These are phyloP conservation scores for Glareola pratincola DNA, from an alignment of 2,113 vertebrate species.

Conservation along the genomic window DNA sequence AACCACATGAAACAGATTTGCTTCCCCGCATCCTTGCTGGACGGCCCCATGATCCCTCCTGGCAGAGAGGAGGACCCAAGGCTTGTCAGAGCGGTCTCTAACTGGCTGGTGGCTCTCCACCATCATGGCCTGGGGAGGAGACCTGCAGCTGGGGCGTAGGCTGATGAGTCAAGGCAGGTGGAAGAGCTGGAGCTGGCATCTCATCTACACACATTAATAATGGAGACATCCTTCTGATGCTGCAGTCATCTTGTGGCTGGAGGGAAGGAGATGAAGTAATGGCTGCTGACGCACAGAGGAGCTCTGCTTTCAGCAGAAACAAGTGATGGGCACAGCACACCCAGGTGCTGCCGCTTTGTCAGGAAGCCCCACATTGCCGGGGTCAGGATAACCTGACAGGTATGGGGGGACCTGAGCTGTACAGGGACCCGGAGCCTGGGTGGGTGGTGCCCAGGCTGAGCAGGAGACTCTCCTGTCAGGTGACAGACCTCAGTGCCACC, in stretches of 20 bases:
- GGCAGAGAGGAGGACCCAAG: background rate
- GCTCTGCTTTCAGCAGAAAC: background rate
- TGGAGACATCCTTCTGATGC: background rate
- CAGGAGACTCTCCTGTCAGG: background rate
- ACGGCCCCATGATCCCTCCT: background rate
- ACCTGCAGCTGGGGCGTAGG: background rate
- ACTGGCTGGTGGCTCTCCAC: background rate
- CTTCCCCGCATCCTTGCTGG: background rate
- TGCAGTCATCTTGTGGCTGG: background rate
- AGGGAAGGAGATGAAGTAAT: background rate
- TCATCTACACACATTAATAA: background rate
- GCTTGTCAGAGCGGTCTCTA: background rate
- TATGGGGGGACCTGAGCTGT: background rate
- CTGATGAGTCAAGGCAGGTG: background rate
- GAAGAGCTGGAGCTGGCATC: background rate
- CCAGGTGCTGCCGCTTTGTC: fast-evolving
- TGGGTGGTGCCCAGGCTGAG: background rate
- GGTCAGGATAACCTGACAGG: background rate
- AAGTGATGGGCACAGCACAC: fast-evolving
- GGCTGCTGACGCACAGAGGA: background rate
- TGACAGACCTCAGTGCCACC: background rate
- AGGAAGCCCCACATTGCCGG: background rate
- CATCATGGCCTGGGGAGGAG: background rate
- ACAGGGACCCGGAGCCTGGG: fast-evolving
- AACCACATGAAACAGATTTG: background rate